Conservation (phyloP, 2,113 vertebrate genomes). For the Danio rerio region DNA sequence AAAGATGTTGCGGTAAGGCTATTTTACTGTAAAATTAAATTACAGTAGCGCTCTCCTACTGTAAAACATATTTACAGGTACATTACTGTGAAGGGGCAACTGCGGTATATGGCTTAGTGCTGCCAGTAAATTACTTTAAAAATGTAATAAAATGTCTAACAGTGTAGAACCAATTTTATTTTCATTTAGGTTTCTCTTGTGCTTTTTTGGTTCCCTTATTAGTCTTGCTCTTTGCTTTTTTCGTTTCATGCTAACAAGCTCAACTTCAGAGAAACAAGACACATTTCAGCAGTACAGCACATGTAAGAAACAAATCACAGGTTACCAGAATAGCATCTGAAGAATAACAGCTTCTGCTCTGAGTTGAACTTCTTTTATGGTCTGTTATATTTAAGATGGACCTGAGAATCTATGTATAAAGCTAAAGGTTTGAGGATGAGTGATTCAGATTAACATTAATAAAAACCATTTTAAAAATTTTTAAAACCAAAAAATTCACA, state of each 20-base stretch:
- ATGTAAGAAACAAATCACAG: conserved; percentile 15
- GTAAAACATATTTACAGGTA: too few relatives aligned
- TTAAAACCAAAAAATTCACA: too few relatives aligned
- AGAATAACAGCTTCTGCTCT: conserved; percentile 44
- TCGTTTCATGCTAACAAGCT: background rate
- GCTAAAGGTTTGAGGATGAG: background rate
- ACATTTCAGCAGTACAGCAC: background rate
- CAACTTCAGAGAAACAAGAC: background rate
- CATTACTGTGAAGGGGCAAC: too few relatives aligned
- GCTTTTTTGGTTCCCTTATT: background rate
- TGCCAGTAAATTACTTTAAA: too few relatives aligned
- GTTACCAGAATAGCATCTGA: conserved; percentile 21
- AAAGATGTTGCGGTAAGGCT: too few relatives aligned
- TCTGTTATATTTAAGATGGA: background rate
- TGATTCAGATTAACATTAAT: background rate
- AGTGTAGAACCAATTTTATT: background rate
- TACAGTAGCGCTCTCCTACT: too few relatives aligned
- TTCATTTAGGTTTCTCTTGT: background rate
- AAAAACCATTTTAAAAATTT: too few relatives aligned
- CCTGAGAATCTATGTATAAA: background rate
- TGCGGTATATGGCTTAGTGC: too few relatives aligned
- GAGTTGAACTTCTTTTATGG: background rate
- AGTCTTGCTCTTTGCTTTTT: background rate
- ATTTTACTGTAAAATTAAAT: too few relatives aligned
- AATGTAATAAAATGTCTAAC: too few relatives aligned